Conservation (phyloP, 1,140 invertebrate species). For the Eriocheir sinensis region DNA sequence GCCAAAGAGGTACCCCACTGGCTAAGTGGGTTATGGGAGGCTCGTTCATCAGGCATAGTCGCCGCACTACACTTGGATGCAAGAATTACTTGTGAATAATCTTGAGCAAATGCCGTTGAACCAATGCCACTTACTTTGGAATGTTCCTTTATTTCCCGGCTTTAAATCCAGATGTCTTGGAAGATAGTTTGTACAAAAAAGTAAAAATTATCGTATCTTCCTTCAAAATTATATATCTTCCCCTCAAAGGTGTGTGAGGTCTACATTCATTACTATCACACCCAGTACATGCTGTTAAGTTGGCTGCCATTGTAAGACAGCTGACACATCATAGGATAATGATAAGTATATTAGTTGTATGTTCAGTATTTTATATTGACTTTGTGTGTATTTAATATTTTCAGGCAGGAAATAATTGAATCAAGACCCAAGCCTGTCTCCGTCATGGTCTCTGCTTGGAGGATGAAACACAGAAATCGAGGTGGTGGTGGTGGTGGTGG, state of each 20-base stretch:
- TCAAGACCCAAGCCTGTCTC: not conserved
- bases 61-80: too few relatives aligned
- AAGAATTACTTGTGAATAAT: too few relatives aligned
- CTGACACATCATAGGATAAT: not conserved
- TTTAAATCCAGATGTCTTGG: too few relatives aligned
- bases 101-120: too few relatives aligned
- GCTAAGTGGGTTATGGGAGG: too few relatives aligned
- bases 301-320: not conserved
- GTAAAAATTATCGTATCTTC: conserved; percentile 13
- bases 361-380: not conserved
- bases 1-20: too few relatives aligned
- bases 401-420: not conserved
- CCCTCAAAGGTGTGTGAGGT: conserved; percentile 27
- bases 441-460: not conserved
- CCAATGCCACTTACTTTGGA: too few relatives aligned
- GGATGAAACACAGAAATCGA: conserved; percentile 48
- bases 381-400: not conserved
- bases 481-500: conserved; percentile 23
- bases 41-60: too few relatives aligned
- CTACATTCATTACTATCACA: not conserved
- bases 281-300: not conserved
- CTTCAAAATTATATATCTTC: conserved; percentile 63
- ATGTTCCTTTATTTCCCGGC: too few relatives aligned
- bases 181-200: not conserved
- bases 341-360: not conserved